Conservation (phyloP, 2,797 vertebrate genomes). For the Acrossocheilus wenchowensis region DNA sequence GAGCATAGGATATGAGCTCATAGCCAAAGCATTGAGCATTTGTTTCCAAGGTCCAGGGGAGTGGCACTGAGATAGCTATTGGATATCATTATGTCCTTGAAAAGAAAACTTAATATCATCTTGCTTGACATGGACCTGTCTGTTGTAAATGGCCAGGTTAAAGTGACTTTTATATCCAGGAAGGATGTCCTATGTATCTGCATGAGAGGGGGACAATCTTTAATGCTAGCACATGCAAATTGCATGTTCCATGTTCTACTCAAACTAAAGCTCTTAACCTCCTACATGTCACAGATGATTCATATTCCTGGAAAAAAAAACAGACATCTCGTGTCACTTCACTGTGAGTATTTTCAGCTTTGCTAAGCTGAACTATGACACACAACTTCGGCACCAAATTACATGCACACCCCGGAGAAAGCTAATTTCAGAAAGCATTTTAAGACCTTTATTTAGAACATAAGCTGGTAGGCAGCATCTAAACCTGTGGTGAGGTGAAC, state of each 20-base stretch:
- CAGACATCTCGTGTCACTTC: conserved; percentile 1
- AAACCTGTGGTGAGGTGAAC: conserved; percentile 43
- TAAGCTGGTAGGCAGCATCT: conserved; percentile 36
- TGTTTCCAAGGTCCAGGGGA: not conserved
- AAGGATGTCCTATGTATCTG: not conserved
- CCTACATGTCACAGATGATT: conserved; percentile 39
- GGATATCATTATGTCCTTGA: not conserved
- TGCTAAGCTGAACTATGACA: conserved; percentile 34
- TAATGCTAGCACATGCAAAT: not conserved
- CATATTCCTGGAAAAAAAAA: conserved; percentile 22
- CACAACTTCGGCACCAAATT: conserved; percentile 34
- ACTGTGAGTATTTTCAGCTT: conserved; percentile 34
- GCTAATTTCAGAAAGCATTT: conserved; percentile 25
- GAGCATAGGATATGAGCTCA: not conserved
- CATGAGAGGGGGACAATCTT: not conserved
- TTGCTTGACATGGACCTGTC: not conserved
- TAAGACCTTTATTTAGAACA: conserved; percentile 36
- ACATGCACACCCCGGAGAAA: conserved; percentile 29
- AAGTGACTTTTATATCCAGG: not conserved
- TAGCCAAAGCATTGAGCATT: not conserved
- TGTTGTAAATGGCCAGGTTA: not conserved
- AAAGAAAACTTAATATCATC: not conserved
- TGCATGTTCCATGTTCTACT: not conserved
- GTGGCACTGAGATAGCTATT: not conserved
- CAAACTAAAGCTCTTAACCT: conserved; percentile 35